Conservation (phyloP, 2,113 vertebrate genomes). For the Cardinalis cardinalis region DNA sequence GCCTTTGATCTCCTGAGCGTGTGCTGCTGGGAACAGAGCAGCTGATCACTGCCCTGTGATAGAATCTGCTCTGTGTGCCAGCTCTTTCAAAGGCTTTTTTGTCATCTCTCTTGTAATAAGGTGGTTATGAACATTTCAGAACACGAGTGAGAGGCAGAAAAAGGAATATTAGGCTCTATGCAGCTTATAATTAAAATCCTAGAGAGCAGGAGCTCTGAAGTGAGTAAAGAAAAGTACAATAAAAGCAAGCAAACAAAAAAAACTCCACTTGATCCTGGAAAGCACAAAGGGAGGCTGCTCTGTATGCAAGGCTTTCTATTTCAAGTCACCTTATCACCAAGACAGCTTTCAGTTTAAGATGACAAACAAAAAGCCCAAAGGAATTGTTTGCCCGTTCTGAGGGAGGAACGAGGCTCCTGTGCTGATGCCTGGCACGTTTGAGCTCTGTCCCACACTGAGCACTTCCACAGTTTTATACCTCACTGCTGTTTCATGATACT, state of each 20-base stretch:
- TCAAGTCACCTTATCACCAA: background rate
- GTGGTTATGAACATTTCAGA: background rate
- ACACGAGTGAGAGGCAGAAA: background rate
- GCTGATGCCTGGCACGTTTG: background rate
- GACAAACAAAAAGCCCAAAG: background rate
- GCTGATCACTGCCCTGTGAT: background rate
- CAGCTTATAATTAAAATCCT: constrained; percentile 10
- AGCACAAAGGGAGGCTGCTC: background rate
- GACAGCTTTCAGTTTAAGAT: background rate
- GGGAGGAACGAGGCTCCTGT: background rate
- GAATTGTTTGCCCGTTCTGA: background rate
- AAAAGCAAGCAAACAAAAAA: background rate
- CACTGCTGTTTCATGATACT: background rate
- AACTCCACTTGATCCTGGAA: background rate
- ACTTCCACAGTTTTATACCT: background rate
- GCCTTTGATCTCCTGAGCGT: background rate
- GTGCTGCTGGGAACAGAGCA: background rate
- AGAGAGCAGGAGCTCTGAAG: background rate
- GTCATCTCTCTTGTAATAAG: background rate
- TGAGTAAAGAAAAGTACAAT: background rate
- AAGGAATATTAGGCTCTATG: background rate
- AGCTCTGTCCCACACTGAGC: background rate
- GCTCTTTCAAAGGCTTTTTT: constrained; percentile 5
- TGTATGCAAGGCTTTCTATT: background rate
- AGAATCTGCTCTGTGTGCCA: background rate